These are phyloP conservation scores for Chymomyza caudatula DNA, from an alignment of 2,888 invertebrate genomes.

Conservation along the genomic window DNA sequence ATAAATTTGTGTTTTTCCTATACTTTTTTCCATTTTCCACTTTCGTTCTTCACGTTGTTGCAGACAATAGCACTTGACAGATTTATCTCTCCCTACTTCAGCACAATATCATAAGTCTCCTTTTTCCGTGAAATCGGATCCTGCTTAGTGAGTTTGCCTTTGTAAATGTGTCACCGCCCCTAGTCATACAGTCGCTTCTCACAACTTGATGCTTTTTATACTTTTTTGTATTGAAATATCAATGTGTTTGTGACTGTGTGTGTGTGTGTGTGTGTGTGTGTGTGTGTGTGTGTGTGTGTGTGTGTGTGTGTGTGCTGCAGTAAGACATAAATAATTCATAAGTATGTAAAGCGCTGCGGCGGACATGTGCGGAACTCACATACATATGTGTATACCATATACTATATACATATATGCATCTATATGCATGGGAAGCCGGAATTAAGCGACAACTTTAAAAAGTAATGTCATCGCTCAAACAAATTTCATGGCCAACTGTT, in stretches of 20 bases:
- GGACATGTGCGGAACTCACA: slow-evolving; percentile 24
- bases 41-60: background rate
- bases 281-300: background rate
- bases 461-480: slow-evolving; percentile 32
- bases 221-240: background rate
- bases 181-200: background rate
- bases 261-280: background rate
- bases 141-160: background rate
- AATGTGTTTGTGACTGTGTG: background rate
- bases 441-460: slow-evolving; percentile 21
- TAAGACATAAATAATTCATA: slow-evolving; percentile 55
- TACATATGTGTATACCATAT: background rate
- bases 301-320: background rate
- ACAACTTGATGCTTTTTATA: background rate
- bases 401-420: background rate
- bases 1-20: background rate
- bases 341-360: slow-evolving; percentile 53
- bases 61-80: background rate
- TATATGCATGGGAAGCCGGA: background rate
- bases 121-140: background rate
- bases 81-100: background rate
- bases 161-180: background rate
- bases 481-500: slow-evolving; percentile 53
- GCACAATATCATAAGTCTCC: background rate
- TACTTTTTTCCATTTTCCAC: background rate